Base-by-base conservation (phyloP, 2,113 vertebrate genomes). In the Martes martes region DNA sequence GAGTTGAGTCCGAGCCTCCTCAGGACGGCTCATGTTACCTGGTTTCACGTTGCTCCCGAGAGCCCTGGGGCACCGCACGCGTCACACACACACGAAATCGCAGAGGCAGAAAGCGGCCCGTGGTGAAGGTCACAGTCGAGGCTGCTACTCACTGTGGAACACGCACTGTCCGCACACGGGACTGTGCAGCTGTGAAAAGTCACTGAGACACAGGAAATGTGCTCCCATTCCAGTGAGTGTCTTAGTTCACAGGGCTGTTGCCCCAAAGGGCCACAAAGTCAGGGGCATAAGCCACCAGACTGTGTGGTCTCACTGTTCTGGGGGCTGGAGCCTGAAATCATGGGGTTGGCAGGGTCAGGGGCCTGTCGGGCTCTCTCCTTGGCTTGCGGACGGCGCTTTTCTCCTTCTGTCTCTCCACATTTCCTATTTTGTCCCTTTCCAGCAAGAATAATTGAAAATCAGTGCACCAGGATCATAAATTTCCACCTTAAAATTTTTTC, bases 21-120 rank as follows among this genome's bases (percentile, higher is more conserved):
- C 11, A 4, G 2, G 2, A 31, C 13, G 18, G 10, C 18, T 6
- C 2, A 1, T 33, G 1, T 16, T 1, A 2, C 1, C 0, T 10
- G 28, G 28, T 45, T 42, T 59, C 26, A 8, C 11, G 5, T 6
- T 8, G 36, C 67, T 23, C n/a, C 65, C 8, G 2, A 42, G 4
- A 14, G 23, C 24, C n/a, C n/a, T 6, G 36, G 81, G 7, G 19
- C 8, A 6, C 24, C 15, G 9, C 57, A 19, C 9, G 1, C 81
- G 1, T 2, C 39, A 42, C 39, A 42, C 26, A 21, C 26, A 23
- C 50, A 16, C 1, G 14, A 11, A 63, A 21, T 63, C 82, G 19
- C 57, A 61, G 26, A 7, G 18, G 55, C 55, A 31, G 55, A 42
- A 3, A 28, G 57, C 11, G 81, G 36, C 28, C 82, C 19, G 0